These are phyloP conservation scores for Brachionus asplanchnoidis DNA, from an alignment of 1,140 invertebrate species.

Conservation along the genomic window DNA sequence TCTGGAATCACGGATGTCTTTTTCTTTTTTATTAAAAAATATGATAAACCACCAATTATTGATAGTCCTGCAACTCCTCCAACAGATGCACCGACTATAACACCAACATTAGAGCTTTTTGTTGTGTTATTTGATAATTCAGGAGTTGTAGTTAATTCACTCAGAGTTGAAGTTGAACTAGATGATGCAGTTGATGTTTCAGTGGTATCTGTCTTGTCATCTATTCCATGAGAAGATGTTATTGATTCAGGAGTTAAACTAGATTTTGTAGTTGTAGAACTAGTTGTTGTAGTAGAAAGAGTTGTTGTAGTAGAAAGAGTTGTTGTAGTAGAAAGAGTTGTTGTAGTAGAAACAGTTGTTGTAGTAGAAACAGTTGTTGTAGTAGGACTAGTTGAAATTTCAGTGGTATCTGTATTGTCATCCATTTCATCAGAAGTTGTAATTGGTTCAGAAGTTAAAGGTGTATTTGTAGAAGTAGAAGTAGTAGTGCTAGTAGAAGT, in stretches of 20 bases:
- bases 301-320: background rate
- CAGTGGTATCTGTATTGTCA: background rate
- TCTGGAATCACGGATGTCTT: background rate
- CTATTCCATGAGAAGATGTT: too few species aligned
- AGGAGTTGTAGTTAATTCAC: too few species aligned
- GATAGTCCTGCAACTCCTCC: background rate
- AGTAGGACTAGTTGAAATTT: background rate
- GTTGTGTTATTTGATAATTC: background rate
- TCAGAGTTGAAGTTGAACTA: too few species aligned
- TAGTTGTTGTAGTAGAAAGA: background rate
- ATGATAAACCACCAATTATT: background rate
- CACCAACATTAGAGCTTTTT: background rate
- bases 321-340: background rate
- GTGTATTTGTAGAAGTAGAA: background rate
- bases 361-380: too few species aligned
- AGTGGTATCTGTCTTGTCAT: too few species aligned
- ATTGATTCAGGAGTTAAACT: too few species aligned
- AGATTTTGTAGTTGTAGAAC: background rate
- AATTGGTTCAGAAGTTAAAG: background rate
- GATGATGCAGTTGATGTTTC: too few species aligned
- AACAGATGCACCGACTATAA: background rate
- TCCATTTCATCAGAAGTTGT: background rate
- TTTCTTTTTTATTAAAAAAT: background rate
- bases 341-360: background rate
- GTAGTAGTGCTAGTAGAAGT: background rate